A percentile compares a stretch with the other conserved stretches of the same genome.
These are phyloP conservation scores for Chrysolina oricalcia DNA, from an alignment of 2,888 invertebrate species.

Conservation along the genomic window DNA sequence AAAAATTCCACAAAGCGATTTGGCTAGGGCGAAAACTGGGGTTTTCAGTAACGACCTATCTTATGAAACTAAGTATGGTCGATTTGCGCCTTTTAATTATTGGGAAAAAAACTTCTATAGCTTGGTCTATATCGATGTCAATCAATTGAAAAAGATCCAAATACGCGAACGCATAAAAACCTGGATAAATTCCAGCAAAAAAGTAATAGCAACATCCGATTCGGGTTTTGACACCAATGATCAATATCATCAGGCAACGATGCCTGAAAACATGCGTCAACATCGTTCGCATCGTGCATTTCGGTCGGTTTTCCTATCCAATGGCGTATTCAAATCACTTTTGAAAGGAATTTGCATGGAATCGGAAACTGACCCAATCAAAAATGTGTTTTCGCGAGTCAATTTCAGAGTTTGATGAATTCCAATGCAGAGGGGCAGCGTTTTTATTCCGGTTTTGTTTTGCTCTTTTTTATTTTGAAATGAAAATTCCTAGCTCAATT, in stretches of 20 bases:
- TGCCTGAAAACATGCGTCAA: slow-evolving; percentile 79
- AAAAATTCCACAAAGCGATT: too few relatives aligned
- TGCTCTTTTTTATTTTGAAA: neutral
- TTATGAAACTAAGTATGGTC: too few relatives aligned
- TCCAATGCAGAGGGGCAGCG: neutral
- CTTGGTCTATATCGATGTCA: slow-evolving; percentile 5
- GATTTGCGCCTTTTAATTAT: too few relatives aligned
- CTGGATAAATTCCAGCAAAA: slow-evolving; percentile 46
- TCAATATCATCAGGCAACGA: slow-evolving; percentile 76
- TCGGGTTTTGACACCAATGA: slow-evolving; percentile 69
- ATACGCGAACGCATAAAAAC: slow-evolving; percentile 38
- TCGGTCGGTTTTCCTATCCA: slow-evolving; percentile 17
- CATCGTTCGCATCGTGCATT: slow-evolving; percentile 61
- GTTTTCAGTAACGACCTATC: too few relatives aligned
- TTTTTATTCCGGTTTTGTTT: neutral
- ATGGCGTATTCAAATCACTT: slow-evolving; percentile 26
- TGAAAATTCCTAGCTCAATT: neutral
- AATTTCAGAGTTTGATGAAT: slow-evolving; percentile 20
- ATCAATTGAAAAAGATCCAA: slow-evolving; percentile 27
- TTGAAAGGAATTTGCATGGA: slow-evolving; percentile 12
- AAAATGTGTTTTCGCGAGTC: slow-evolving; percentile 20
- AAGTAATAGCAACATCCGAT: slow-evolving; percentile 60
- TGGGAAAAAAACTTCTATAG: too few relatives aligned
- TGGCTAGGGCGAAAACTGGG: too few relatives aligned
- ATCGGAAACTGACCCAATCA: slow-evolving; percentile 24